These are phyloP conservation scores for silkworm (Bombyx mori) DNA, from an alignment of 1,140 invertebrate genomes.

Conservation along the genomic window ASM3026992v2 NC_085124.1:8950501-8951000, in stretches of 20 bases:
- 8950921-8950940: no score
- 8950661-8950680: slow-evolving; percentile 63
- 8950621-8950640: slow-evolving; percentile 41
- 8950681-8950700: slow-evolving; percentile 24
- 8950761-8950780: slow-evolving; percentile 40
- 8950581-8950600: no score
- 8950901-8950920: no score
- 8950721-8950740: slow-evolving; percentile 66
- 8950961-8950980: no score
- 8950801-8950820: slow-evolving; percentile 21
- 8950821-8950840: slow-evolving; percentile 6
- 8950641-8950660: slow-evolving; percentile 68
- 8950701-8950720: slow-evolving; percentile 42
- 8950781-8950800: slow-evolving; percentile 22
- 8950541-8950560: no score
- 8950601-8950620: slow-evolving; percentile 26
- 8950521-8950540: no score
- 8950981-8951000: no score
- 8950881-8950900: no score
- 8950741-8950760: slow-evolving; percentile 53
- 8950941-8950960: no score
- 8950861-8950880: no score
- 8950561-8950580: no score
- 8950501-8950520: no score
- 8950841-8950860: slow-evolving; percentile 2